Conservation (phyloP, 2,797 vertebrate species). For the Carapus acus region DNA sequence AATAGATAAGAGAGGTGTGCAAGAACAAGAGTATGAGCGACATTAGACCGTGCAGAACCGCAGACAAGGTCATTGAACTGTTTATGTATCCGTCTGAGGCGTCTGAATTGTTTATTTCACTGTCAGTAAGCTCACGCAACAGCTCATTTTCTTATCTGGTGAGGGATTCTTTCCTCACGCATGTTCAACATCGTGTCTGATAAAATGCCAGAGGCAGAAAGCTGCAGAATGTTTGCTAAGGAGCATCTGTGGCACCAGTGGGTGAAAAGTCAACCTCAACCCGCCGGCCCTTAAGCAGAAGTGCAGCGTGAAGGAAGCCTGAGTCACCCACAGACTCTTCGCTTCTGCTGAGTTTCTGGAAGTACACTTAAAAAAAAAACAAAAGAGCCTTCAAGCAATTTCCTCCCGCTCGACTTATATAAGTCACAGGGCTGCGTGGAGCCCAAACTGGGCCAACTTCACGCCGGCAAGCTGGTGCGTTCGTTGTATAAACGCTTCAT, state of each 20-base stretch:
- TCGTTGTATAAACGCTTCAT: slow-evolving; percentile 23
- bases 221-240: neutral
- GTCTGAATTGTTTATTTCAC: slow-evolving; percentile 37
- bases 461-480: too few relatives aligned
- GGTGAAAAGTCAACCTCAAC: neutral
- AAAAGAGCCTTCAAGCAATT: slow-evolving; percentile 42
- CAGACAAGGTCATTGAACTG: neutral
- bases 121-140: slow-evolving; percentile 22
- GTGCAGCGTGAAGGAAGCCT: too few relatives aligned
- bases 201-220: slow-evolving; percentile 32
- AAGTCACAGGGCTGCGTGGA: slow-evolving; percentile 15
- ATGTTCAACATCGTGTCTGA: slow-evolving; percentile 40
- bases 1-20: too few relatives aligned
- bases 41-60: too few relatives aligned
- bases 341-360: slow-evolving; percentile 8
- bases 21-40: too few relatives aligned
- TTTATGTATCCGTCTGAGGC: neutral
- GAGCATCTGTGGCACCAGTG: neutral
- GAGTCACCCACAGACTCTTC: neutral
- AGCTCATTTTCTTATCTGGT: slow-evolving; percentile 40
- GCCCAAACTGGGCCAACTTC: too few relatives aligned
- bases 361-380: slow-evolving; percentile 1
- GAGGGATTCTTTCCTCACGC: slow-evolving; percentile 35
- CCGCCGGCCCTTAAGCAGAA: too few relatives aligned
- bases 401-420: slow-evolving; percentile 18